These are phyloP conservation scores for Ceratitis capitata DNA, from an alignment of 1,140 invertebrate genomes.

Conservation along the genomic window DNA sequence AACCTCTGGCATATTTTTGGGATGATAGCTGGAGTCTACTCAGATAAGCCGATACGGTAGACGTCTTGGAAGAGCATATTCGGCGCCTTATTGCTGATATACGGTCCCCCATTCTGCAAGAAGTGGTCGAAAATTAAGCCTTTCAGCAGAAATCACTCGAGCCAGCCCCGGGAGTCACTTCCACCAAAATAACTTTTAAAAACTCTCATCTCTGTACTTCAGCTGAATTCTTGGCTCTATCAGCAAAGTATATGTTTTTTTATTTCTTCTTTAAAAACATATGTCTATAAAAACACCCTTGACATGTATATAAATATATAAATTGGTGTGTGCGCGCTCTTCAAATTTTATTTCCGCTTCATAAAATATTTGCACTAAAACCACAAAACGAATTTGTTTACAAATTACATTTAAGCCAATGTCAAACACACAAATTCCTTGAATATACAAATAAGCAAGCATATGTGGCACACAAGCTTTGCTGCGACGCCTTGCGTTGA, in stretches of 20 bases:
- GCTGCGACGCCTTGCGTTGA: neutral
- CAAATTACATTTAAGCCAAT: slow-evolving; percentile 37
- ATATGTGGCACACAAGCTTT: neutral
- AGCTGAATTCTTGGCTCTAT: neutral
- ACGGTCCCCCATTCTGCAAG: too few relatives aligned
- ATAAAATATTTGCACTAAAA: slow-evolving; percentile 39
- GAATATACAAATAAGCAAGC: neutral
- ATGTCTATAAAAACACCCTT: neutral
- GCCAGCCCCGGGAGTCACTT: too few relatives aligned
- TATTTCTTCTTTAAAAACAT: neutral
- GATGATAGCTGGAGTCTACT: too few relatives aligned
- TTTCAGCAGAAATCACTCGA: too few relatives aligned
- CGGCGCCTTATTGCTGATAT: too few relatives aligned
- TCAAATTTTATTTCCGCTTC: slow-evolving; percentile 28
- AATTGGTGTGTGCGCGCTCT: neutral
- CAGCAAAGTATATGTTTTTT: too few relatives aligned
- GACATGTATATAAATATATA: neutral
- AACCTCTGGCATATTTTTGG: too few relatives aligned
- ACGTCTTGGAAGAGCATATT: too few relatives aligned
- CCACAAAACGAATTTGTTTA: slow-evolving; percentile 37
- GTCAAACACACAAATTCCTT: neutral
- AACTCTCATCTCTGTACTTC: too few relatives aligned
- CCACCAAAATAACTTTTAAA: too few relatives aligned
- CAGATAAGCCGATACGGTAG: too few relatives aligned
- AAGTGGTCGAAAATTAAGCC: too few relatives aligned